phyloP scores from a whole-genome alignment of 1,140 invertebrate species.

The Hypsibius dujardini region DNA sequence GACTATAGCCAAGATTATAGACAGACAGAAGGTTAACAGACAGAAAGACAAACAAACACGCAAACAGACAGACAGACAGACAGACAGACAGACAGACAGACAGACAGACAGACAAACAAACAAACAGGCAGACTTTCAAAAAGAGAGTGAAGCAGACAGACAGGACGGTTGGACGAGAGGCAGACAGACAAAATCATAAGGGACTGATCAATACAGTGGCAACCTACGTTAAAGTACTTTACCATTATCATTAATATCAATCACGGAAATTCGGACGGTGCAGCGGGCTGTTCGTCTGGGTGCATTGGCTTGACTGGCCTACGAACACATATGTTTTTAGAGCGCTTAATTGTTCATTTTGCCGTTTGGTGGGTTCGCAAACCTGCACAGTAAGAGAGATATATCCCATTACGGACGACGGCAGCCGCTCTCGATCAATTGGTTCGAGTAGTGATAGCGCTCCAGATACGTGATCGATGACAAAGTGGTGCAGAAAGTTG shows the following conservation, averaged over 20 bases:
- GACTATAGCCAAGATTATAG: too few species aligned
- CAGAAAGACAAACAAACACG: too few species aligned
- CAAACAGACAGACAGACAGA: too few species aligned
- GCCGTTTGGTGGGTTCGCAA: neutral
- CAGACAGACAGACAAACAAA: too few species aligned
- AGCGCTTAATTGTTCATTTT: neutral
- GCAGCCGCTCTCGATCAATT: constrained; percentile 4
- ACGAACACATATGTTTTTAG: neutral
- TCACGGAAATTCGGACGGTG: neutral
- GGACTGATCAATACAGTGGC: too few species aligned
- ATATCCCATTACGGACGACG: neutral
- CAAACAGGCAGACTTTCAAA: too few species aligned
- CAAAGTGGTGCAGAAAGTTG: neutral
- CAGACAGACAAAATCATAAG: too few species aligned
- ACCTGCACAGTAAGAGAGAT: neutral
- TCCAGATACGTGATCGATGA: constrained; percentile 3
- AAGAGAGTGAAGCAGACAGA: too few species aligned
- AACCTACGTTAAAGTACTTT: neutral
- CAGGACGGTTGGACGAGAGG: too few species aligned
- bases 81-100: too few species aligned
- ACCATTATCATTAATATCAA: neutral
- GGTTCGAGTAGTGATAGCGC: neutral
- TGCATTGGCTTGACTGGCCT: neutral
- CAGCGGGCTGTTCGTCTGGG: neutral
- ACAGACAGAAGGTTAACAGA: too few species aligned